A percentile compares a stretch with the other conserved stretches of the same genome.
phyloP scores from a whole-genome alignment of 2,797 vertebrate genomes.

The Microhierax caerulescens region DNA sequence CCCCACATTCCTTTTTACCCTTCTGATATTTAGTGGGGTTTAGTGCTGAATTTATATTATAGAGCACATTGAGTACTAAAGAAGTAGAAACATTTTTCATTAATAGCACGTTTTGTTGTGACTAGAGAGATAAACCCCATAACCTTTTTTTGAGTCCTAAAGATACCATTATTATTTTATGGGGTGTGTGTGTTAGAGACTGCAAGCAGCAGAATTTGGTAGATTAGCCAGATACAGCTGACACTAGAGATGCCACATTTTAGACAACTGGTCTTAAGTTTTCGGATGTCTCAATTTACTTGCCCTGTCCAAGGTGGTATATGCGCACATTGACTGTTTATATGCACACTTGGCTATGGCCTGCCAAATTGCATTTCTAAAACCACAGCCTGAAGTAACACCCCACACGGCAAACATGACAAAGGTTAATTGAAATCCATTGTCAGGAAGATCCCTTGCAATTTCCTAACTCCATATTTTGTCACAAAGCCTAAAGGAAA shows the following conservation, averaged over 20 bases:
- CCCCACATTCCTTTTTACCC: background rate
- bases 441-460: background rate
- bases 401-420: background rate
- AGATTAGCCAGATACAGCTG: background rate
- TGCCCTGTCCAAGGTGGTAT: background rate
- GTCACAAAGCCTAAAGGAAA: background rate
- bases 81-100: background rate
- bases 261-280: background rate
- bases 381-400: background rate
- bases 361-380: background rate
- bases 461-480: background rate
- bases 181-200: background rate
- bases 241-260: background rate
- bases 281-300: background rate
- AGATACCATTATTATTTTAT: background rate
- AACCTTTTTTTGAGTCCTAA: background rate
- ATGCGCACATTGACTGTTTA: background rate
- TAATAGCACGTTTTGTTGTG: background rate
- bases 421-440: background rate
- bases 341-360: background rate
- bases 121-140: background rate
- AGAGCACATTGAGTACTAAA: background rate
- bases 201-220: background rate
- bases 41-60: background rate
- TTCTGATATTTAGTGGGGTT: background rate